Base-by-base conservation (phyloP, 2,113 vertebrate species). In the Capricornis sumatraensis region DNA sequence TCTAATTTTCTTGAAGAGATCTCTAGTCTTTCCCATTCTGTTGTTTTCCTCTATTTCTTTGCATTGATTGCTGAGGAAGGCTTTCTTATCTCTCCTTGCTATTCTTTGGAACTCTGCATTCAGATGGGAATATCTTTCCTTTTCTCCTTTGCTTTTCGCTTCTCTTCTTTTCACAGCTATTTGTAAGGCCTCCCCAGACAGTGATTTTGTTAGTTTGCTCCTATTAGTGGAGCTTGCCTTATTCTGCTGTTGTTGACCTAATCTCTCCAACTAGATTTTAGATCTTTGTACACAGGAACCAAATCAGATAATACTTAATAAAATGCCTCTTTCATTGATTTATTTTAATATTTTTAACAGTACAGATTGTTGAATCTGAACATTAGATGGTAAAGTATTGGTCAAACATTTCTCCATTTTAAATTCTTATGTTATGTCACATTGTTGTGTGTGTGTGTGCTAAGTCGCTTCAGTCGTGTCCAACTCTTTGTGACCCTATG, bases 361-460 rank as follows among this genome's bases (percentile, higher is more conserved):
- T 7, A 4, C 64, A 82, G 33, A 52, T 23, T 23, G 64, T 55
- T 45, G 43, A 55, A 25, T 81, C 55, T 86, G 23, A 13, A 50
- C 30, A 28, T 67, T 30, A 62, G n/a, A 43, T 78, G 78, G 12
- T 79, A 33, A 17, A 21, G 14, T 62, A 6, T n/a, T 84, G 87
- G 81, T 93, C 60, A 64, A 82, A 8, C 43, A 12, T 95, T 88
- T 88, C 71, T 96, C 52, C 90, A 81, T 81, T 89, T 94, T 87
- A 74, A 55, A 45, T 62, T n/a, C 53, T 9, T 14, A 67, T 13
- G 6, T 55, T 14, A 64, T 40, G 36, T 91, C 30, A 62, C 21
- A 0, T 30, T 62, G 40, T 84, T 45, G 9, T 28, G 17, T 7
- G 87, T 12, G 1, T 43, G 11, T 27, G 36, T 43, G 36, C 23